Percentiles rank a stretch among this genome's conserved stretches.
phyloP scores from a whole-genome alignment of 2,113 vertebrate species.

The Taurulus bubalis region DNA sequence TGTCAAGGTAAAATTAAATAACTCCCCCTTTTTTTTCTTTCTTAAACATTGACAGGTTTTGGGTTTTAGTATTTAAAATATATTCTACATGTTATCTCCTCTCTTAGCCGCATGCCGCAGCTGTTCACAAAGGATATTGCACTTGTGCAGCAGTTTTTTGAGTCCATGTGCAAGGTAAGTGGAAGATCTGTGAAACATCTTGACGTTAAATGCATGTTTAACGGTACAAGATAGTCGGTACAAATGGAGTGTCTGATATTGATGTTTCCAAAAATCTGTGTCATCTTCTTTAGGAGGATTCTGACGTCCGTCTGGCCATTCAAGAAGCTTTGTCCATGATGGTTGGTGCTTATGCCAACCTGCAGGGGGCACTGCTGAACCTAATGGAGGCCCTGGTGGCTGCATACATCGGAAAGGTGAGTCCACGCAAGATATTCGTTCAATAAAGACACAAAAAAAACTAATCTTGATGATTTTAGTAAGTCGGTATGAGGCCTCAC shows the following conservation, averaged over 20 bases:
- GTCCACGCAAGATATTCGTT: neutral
- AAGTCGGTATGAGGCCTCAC: neutral
- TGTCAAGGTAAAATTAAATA: constrained; percentile 87
- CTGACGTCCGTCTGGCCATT: constrained; percentile 96
- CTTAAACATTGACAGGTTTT: neutral
- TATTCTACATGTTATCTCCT: neutral
- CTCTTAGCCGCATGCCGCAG: constrained; percentile 94
- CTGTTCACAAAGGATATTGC: constrained; percentile 99
- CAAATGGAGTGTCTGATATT: neutral
- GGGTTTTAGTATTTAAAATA: neutral
- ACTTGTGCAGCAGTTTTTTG: constrained; percentile 97
- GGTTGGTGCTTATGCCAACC: constrained; percentile 94
- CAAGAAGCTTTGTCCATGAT: constrained; percentile 99
- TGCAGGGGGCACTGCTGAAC: constrained; percentile 95
- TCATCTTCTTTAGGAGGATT: constrained; percentile 86
- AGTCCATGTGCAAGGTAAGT: constrained; percentile 97
- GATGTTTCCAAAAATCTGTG: neutral
- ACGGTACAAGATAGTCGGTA: too few relatives aligned
- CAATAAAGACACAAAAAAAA: neutral
- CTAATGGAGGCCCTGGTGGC: constrained; percentile 98
- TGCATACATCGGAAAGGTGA: constrained; percentile 95
- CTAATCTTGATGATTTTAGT: neutral
- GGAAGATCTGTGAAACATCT: neutral
- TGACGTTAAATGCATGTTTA: neutral
- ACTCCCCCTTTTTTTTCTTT: neutral